Percentiles rank a stretch among this genome's conserved stretches.
Conservation (phyloP, 2,797 vertebrate species). For the Peromyscus aztecus region DNA sequence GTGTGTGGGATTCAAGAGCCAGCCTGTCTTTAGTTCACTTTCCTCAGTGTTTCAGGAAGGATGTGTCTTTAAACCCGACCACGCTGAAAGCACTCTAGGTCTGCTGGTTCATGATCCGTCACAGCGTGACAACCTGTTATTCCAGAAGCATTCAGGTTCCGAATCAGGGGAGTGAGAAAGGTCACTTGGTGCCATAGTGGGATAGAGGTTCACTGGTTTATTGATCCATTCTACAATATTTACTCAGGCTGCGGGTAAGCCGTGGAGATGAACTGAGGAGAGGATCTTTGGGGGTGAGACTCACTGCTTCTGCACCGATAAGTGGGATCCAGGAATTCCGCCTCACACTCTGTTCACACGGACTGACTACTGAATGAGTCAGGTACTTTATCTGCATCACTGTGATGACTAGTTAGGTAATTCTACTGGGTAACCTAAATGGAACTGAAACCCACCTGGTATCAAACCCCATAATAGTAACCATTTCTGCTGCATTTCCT, state of each 20-base stretch:
- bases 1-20: constrained; percentile 74
- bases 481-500: background rate
- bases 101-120: background rate
- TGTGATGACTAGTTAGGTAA: background rate
- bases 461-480: background rate
- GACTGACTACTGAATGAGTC: background rate
- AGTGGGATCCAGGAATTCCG: constrained; percentile 2
- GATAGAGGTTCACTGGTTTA: constrained; percentile 28
- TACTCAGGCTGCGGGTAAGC: constrained; percentile 24
- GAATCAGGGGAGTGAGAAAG: background rate
- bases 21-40: background rate
- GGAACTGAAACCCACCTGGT: background rate
- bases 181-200: background rate
- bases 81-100: background rate
- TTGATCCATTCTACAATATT: constrained; percentile 44
- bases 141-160: constrained; percentile 19
- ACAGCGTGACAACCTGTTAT: background rate
- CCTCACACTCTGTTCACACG: background rate
- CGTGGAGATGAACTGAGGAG: background rate
- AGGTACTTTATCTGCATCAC: background rate
- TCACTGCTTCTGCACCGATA: background rate
- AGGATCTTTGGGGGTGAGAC: background rate
- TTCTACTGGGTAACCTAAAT: background rate
- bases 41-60: background rate
- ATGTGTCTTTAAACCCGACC: constrained; percentile 46